A percentile compares a stretch with the other conserved stretches of the same genome.
Evolutionary conservation across 1,140 invertebrate species (phyloP).

Genomic region (Panulirus ornatus): DNA sequence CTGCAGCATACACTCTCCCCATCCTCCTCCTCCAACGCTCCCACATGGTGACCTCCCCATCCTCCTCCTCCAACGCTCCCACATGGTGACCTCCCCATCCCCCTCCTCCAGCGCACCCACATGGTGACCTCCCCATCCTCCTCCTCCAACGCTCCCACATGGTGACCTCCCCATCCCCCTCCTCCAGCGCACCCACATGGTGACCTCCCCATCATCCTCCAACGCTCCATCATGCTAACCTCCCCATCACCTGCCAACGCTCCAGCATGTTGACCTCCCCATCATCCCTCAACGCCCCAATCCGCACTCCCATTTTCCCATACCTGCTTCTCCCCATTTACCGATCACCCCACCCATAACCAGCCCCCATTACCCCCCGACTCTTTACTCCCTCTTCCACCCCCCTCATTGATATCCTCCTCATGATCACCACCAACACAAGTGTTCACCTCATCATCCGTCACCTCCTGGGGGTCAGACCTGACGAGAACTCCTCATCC

Average conservation of each 20-base stretch:
- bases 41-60: no score
- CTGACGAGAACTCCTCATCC: conserved; percentile 5
- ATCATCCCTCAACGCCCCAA: no score
- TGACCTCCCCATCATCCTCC: neutral
- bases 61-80: neutral
- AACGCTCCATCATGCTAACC: neutral
- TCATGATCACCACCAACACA: neutral
- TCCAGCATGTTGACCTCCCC: no score
- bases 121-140: neutral
- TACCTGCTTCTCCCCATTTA: no score
- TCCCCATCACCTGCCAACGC: neutral
- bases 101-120: neutral
- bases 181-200: neutral
- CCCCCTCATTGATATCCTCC: no score
- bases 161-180: neutral
- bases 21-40: neutral
- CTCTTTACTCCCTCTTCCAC: no score
- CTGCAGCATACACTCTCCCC: neutral
- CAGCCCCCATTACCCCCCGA: no score
- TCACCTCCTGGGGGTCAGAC: neutral
- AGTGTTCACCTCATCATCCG: neutral
- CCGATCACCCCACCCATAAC: no score
- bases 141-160: neutral
- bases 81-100: neutral
- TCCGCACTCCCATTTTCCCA: no score